phyloP scores from a whole-genome alignment of 2,797 vertebrate genomes.

The Bufotes viridis region DNA sequence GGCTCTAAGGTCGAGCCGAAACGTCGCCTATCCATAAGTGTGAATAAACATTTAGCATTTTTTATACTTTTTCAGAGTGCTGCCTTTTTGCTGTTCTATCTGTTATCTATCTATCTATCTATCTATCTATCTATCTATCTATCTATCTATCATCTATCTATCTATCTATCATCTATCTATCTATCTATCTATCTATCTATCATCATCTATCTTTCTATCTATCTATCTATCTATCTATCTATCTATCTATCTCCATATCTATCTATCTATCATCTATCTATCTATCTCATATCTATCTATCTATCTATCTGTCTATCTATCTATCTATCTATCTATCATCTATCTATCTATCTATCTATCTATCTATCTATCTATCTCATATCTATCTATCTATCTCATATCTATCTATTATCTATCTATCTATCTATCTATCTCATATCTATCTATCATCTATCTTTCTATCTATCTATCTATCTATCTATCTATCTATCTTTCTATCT shows the following conservation, averaged over 20 bases:
- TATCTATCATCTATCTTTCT: too few species aligned
- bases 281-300: not conserved
- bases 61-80: too few species aligned
- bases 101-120: not conserved
- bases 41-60: too few species aligned
- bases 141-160: not conserved
- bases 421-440: not conserved
- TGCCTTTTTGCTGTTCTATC: too few species aligned
- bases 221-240: too few species aligned
- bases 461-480: not conserved
- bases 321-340: not conserved
- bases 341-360: not conserved
- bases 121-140: not conserved
- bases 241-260: too few species aligned
- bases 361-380: not conserved
- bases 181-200: not conserved
- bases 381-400: not conserved
- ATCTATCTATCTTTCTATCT: not conserved
- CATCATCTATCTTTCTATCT: too few species aligned
- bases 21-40: too few species aligned
- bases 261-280: too few species aligned
- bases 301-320: not conserved
- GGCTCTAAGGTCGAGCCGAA: too few species aligned
- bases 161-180: not conserved
- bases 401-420: not conserved